phyloP scores from a whole-genome alignment of 2,113 vertebrate species.

The Cynoglossus semilaevis region DNA sequence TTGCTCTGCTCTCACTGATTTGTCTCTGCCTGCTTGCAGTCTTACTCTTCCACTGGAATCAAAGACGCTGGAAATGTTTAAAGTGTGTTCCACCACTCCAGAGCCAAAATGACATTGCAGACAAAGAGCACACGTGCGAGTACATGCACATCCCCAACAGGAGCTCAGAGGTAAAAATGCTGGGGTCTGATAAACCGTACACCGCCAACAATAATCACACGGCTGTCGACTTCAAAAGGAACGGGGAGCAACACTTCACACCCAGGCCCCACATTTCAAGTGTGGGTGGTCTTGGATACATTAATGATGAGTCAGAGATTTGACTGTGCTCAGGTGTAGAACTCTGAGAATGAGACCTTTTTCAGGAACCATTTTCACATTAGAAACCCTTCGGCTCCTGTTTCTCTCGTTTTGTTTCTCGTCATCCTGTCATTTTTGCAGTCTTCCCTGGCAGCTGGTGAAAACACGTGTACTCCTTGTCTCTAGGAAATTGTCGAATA shows the following conservation, averaged over 20 bases:
- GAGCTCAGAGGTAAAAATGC: slow-evolving; percentile 50
- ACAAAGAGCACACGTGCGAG: slow-evolving; percentile 33
- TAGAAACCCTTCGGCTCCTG: no score
- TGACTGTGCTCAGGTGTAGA: slow-evolving; percentile 48
- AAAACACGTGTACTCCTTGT: slow-evolving; percentile 1
- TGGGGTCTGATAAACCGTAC: slow-evolving; percentile 34
- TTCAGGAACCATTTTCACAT: slow-evolving; percentile 17
- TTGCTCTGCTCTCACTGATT: slow-evolving; percentile 56
- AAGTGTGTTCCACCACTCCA: slow-evolving; percentile 6
- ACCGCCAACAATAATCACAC: slow-evolving; percentile 66
- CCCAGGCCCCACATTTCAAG: slow-evolving; percentile 55
- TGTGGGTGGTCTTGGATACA: slow-evolving; percentile 67
- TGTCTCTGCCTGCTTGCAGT: slow-evolving; percentile 56
- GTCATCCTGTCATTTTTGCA: slow-evolving; percentile 18
- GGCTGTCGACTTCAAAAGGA: slow-evolving; percentile 60
- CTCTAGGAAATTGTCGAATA: not conserved
- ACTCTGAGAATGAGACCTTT: not conserved
- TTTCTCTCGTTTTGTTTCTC: slow-evolving; percentile 17
- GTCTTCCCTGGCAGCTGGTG: slow-evolving; percentile 45
- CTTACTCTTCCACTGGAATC: slow-evolving; percentile 61
- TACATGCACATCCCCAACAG: slow-evolving; percentile 59
- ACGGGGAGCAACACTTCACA: slow-evolving; percentile 56
- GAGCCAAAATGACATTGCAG: slow-evolving; percentile 17
- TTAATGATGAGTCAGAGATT: slow-evolving; percentile 76
- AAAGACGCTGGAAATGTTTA: slow-evolving; percentile 38